A percentile compares a stretch with the other conserved stretches of the same genome.
phyloP scores from a whole-genome alignment of 2,113 vertebrate species.

The Nestor notabilis region DNA sequence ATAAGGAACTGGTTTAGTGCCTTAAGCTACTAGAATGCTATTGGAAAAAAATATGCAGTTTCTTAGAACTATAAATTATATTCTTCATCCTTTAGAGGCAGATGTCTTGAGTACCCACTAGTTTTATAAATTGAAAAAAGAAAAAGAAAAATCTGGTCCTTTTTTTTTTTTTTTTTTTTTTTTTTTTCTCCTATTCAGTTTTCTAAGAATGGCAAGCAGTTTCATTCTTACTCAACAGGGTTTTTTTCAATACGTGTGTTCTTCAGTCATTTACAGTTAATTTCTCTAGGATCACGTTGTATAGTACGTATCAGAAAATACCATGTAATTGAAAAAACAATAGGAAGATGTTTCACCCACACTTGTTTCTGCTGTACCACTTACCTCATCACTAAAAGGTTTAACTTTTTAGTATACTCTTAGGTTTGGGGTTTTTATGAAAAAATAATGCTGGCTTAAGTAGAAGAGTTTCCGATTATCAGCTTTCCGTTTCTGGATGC shows the following conservation, averaged over 20 bases:
- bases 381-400: background rate
- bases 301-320: background rate
- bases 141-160: background rate
- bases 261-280: background rate
- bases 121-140: background rate
- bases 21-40: conserved; percentile 5
- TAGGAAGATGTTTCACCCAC: background rate
- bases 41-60: background rate
- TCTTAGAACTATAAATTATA: conserved; percentile 10
- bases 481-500: background rate
- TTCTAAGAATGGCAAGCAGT: background rate
- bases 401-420: background rate
- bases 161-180: background rate
- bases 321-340: background rate
- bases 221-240: background rate
- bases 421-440: background rate
- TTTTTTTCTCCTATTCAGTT: background rate
- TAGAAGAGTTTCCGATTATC: background rate
- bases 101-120: background rate
- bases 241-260: background rate
- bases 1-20: conserved; percentile 24
- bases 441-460: background rate
- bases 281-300: background rate
- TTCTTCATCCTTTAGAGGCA: background rate
- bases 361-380: background rate